These are phyloP conservation scores for Epistrophe eligans DNA, from an alignment of 2,888 invertebrate genomes.

Conservation along the genomic window DNA sequence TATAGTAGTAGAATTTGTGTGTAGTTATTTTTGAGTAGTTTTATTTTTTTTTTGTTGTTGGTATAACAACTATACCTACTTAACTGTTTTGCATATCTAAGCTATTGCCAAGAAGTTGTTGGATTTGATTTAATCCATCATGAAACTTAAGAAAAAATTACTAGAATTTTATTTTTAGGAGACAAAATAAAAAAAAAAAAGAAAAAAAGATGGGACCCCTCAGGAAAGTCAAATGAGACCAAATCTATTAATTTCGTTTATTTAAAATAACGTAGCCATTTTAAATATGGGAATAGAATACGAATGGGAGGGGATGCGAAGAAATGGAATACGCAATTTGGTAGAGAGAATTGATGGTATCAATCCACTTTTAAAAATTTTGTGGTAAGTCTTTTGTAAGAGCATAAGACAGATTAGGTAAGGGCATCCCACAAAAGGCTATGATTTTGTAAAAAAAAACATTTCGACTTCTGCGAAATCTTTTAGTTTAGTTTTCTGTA, in stretches of 20 bases:
- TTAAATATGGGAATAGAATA: no score
- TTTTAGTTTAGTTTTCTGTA: no score
- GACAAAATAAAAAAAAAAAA: not conserved
- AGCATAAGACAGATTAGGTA: no score
- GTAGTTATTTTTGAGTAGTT: not conserved
- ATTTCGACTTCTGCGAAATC: no score
- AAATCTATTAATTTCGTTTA: not conserved
- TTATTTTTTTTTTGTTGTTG: not conserved
- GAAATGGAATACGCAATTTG: no score
- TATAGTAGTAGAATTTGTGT: not conserved
- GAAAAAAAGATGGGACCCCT: not conserved
- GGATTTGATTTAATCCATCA: conserved; percentile 4
- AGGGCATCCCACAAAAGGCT: no score
- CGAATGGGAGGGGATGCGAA: no score
- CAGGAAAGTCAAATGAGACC: not conserved
- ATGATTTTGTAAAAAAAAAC: no score
- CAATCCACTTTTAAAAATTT: no score
- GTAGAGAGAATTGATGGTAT: no score
- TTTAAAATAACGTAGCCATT: no score
- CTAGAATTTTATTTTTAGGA: not conserved
- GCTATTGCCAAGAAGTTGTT: conserved; percentile 5
- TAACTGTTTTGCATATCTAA: conserved; percentile 10
- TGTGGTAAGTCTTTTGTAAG: no score
- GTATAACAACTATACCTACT: not conserved
- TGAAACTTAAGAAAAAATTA: not conserved